Percentiles rank a stretch among this genome's conserved stretches.
Conservation (phyloP, 30 jellyfish, hydroid and myxozoan species). For the Aurelia aurita region DNA sequence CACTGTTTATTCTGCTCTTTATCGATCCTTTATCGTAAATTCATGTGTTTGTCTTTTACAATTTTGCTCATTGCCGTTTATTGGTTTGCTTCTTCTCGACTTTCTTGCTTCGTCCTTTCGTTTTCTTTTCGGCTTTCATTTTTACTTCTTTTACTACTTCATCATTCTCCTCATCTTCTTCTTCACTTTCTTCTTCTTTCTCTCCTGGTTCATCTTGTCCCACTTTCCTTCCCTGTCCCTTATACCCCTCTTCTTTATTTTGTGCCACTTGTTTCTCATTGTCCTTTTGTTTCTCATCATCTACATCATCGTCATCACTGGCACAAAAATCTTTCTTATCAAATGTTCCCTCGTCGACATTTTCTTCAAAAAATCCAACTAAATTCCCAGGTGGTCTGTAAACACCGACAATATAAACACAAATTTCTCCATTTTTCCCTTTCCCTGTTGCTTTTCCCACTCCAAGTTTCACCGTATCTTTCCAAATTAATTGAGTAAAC, state of each 20-base stretch:
- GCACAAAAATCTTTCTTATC: constrained; percentile 50
- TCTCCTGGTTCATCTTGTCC: constrained; percentile 8
- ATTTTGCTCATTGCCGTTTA: too few species aligned
- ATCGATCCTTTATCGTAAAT: too few species aligned
- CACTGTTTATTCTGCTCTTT: too few species aligned
- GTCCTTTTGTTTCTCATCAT: constrained; percentile 4
- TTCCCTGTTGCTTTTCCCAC: constrained; percentile 88
- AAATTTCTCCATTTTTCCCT: constrained; percentile 61
- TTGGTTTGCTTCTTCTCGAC: too few species aligned
- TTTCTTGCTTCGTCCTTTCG: not conserved
- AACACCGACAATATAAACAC: constrained; percentile 91
- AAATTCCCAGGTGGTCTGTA: constrained; percentile 95
- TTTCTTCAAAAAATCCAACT: constrained; percentile 74
- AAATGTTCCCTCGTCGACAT: constrained; percentile 78
- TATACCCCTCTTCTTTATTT: not conserved
- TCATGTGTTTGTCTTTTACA: too few species aligned
- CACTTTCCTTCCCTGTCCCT: constrained; percentile 1
- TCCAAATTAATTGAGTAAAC: constrained; percentile 97
- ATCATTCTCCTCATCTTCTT: not conserved
- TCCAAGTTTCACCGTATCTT: constrained; percentile 81
- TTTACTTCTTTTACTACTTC: constrained; percentile 8
- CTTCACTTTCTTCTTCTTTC: not conserved
- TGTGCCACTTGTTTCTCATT: constrained; percentile 3
- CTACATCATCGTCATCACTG: constrained; percentile 38
- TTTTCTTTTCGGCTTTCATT: not conserved